These are phyloP conservation scores for Camponotus pennsylvanicus DNA, from an alignment of 1,140 invertebrate species.

Conservation along the genomic window DNA sequence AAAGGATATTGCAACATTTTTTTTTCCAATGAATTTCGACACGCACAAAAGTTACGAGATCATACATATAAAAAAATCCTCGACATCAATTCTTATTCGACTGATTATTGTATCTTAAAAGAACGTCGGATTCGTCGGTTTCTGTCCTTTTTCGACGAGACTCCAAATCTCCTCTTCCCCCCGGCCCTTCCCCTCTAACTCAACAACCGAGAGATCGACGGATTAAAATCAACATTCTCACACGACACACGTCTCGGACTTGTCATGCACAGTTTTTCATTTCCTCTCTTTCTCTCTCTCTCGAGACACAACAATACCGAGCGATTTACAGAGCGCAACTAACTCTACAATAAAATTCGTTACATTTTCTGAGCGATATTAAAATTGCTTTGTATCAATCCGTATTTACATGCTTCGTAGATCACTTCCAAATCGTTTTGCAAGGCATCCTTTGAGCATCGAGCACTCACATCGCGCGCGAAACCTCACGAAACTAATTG, in stretches of 20 bases:
- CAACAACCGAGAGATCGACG: constrained; percentile 54
- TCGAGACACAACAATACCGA: constrained; percentile 58
- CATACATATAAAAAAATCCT: constrained; percentile 25
- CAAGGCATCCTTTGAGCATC: constrained; percentile 75
- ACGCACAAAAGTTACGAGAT: constrained; percentile 20
- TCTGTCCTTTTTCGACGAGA: constrained; percentile 49
- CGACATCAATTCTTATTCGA: constrained; percentile 27
- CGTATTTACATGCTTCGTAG: constrained; percentile 71
- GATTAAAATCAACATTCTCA: constrained; percentile 72
- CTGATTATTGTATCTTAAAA: constrained; percentile 57
- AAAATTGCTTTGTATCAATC: constrained; percentile 68
- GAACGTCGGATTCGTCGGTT: constrained; percentile 57
- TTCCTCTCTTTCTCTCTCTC: constrained; percentile 25
- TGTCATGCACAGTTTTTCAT: constrained; percentile 44
- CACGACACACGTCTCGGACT: constrained; percentile 59
- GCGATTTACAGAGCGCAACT: constrained; percentile 68
- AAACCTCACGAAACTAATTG: constrained; percentile 44
- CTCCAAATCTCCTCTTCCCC: constrained; percentile 28
- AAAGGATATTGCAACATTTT: background rate
- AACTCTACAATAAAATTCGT: constrained; percentile 69
- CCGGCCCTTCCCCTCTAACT: constrained; percentile 2
- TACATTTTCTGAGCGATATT: constrained; percentile 71
- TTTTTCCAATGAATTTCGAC: background rate
- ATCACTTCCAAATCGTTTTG: constrained; percentile 74
- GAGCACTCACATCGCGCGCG: constrained; percentile 21